These are phyloP conservation scores for Tiliacea citrago DNA, from an alignment of 2,888 invertebrate genomes.

Conservation along the genomic window DNA sequence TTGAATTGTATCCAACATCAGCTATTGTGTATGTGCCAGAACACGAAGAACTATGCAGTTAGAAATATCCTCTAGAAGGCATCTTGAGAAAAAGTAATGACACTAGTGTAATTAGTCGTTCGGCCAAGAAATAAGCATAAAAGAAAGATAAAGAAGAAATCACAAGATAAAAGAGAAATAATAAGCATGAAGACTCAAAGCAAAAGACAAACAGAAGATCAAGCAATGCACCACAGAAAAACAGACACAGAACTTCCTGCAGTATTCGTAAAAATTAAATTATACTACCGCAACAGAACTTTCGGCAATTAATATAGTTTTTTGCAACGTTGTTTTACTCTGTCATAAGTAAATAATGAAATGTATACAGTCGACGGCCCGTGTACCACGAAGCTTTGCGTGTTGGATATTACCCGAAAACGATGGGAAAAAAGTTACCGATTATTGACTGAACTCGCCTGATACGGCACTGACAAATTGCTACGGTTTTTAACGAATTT, in stretches of 20 bases:
- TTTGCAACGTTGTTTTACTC: conserved; percentile 81
- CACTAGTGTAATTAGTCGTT: neutral
- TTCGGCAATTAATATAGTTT: conserved; percentile 83
- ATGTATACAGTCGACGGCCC: conserved; percentile 77
- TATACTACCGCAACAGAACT: conserved; percentile 75
- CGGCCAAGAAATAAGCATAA: neutral
- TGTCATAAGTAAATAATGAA: conserved; percentile 84
- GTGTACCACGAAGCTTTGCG: conserved; percentile 84
- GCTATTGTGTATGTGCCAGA: conserved; percentile 47
- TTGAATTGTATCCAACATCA: conserved; percentile 49
- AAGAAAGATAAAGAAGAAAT: neutral
- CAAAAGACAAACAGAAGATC: conserved; percentile 37
- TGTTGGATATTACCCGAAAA: conserved; percentile 85
- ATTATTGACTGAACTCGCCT: conserved; percentile 85
- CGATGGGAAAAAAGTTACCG: conserved; percentile 79
- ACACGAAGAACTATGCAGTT: neutral
- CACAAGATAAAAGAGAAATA: no score
- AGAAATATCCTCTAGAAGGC: neutral
- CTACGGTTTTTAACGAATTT: conserved; percentile 83
- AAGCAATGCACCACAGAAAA: conserved; percentile 46
- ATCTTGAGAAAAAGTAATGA: neutral
- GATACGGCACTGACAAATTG: conserved; percentile 88
- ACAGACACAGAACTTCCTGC: conserved; percentile 56
- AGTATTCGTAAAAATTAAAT: conserved; percentile 73
- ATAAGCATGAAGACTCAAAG: neutral